phyloP scores from a whole-genome alignment of 2,113 vertebrate genomes.

The Cynocephalus volans region DNA sequence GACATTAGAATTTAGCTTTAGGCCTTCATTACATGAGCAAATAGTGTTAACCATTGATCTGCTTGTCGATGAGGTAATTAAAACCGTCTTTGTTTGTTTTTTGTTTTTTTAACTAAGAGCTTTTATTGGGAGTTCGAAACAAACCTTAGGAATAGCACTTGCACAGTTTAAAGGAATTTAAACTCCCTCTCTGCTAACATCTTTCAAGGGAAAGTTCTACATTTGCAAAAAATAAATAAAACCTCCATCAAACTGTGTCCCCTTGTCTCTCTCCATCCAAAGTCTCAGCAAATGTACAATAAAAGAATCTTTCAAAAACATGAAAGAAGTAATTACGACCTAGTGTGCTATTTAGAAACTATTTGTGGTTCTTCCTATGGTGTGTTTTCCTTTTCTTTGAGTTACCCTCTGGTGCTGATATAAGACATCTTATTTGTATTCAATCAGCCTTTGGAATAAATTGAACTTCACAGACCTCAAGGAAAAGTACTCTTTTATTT shows the following conservation, averaged over 20 bases:
- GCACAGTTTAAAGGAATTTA: constrained; percentile 9
- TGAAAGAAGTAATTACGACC: constrained; percentile 68
- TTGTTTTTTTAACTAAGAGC: neutral
- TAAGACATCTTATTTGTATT: constrained; percentile 16
- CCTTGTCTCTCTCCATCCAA: neutral
- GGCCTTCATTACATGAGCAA: neutral
- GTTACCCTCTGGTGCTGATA: neutral
- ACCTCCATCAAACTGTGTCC: neutral
- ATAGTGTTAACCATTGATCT: constrained; percentile 19
- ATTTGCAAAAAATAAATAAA: constrained; percentile 64
- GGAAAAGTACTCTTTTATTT: neutral
- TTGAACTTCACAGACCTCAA: neutral
- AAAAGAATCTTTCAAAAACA: constrained; percentile 71
- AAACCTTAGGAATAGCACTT: neutral
- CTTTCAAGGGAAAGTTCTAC: constrained; percentile 17
- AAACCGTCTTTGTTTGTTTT: neutral
- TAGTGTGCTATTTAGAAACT: constrained; percentile 62
- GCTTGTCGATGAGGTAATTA: constrained; percentile 1
- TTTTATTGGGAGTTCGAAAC: neutral
- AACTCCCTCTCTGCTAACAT: neutral
- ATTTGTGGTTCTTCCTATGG: constrained; percentile 65
- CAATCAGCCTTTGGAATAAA: neutral
- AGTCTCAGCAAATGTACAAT: constrained; percentile 43
- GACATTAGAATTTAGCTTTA: constrained; percentile 3
- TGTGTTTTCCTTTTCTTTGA: constrained; percentile 61